Conservation (phyloP, 2,888 invertebrate species). For the Boloria selene region DNA sequence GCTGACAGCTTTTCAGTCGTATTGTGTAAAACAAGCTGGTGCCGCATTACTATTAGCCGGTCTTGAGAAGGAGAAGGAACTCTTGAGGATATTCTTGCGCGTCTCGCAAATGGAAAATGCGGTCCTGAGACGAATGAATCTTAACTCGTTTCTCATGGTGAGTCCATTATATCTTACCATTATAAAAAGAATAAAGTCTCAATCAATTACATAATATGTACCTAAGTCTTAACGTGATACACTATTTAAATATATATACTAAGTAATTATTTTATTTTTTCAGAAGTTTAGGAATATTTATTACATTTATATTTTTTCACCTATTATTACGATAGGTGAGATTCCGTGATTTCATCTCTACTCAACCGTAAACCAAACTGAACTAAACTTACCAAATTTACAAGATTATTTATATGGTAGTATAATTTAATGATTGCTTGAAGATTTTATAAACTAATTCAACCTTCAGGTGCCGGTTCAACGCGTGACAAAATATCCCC, state of each 20-base stretch:
- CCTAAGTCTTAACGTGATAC: neutral
- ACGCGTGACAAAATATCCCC: constrained; percentile 97
- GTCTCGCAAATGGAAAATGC: constrained; percentile 99
- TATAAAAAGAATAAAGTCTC: too few species aligned
- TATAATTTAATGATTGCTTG: too few species aligned
- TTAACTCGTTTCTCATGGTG: constrained; percentile 99
- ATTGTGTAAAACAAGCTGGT: constrained; percentile 95
- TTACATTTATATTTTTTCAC: too few species aligned
- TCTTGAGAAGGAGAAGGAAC: constrained; percentile 96
- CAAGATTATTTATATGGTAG: too few species aligned
- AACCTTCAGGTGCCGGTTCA: constrained; percentile 92
- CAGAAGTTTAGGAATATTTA: too few species aligned
- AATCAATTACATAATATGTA: too few species aligned
- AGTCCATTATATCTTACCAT: constrained; percentile 42
- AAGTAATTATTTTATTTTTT: neutral
- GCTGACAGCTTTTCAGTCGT: constrained; percentile 97
- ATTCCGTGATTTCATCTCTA: too few species aligned
- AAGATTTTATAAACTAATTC: neutral
- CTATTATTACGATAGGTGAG: too few species aligned
- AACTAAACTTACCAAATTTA: too few species aligned
- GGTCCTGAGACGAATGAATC: constrained; percentile 95
- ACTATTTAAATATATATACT: neutral
- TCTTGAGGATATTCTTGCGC: constrained; percentile 95
- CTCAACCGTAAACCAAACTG: too few species aligned
- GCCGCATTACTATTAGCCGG: constrained; percentile 94